phyloP scores from a whole-genome alignment of 2,888 invertebrate species.

The Cerastis rubricosa region DNA sequence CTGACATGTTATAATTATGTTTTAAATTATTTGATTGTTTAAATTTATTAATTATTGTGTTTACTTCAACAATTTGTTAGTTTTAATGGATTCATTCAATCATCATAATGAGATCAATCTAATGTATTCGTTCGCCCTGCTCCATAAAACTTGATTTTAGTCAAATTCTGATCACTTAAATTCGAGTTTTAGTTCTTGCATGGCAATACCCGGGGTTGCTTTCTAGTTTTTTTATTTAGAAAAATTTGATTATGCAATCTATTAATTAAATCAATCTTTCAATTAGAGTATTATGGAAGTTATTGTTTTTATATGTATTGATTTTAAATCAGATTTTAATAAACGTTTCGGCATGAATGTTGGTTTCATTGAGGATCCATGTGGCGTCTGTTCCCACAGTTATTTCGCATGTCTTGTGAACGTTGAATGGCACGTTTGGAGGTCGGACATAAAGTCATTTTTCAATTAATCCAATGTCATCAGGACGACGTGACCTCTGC shows the following conservation, averaged over 20 bases:
- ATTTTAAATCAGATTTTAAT: slow-evolving; percentile 82
- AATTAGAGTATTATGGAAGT: slow-evolving; percentile 62
- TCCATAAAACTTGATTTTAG: slow-evolving; percentile 88
- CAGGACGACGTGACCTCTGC: slow-evolving; percentile 84
- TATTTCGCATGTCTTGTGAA: slow-evolving; percentile 74
- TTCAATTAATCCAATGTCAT: slow-evolving; percentile 89
- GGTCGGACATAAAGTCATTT: slow-evolving; percentile 87
- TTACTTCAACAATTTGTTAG: slow-evolving; percentile 87
- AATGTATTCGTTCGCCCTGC: slow-evolving; percentile 83
- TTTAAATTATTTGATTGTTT: slow-evolving; percentile 75
- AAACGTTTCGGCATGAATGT: slow-evolving; percentile 84
- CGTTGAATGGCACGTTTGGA: slow-evolving; percentile 80
- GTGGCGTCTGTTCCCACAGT: slow-evolving; percentile 78
- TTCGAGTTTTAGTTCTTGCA: slow-evolving; percentile 88
- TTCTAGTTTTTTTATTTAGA: slow-evolving; percentile 87
- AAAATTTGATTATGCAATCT: slow-evolving; percentile 90
- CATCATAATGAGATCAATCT: slow-evolving; percentile 75
- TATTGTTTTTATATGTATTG: slow-evolving; percentile 75
- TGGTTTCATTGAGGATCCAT: slow-evolving; percentile 72
- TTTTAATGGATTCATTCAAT: slow-evolving; percentile 68
- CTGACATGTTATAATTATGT: slow-evolving; percentile 83
- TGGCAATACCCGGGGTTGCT: slow-evolving; percentile 89
- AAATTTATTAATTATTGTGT: slow-evolving; percentile 77
- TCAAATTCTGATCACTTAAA: slow-evolving; percentile 79
- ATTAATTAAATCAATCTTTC: slow-evolving; percentile 72